Base-by-base conservation (phyloP, 2,113 vertebrate genomes). In the Vulpes ferrilata region DNA sequence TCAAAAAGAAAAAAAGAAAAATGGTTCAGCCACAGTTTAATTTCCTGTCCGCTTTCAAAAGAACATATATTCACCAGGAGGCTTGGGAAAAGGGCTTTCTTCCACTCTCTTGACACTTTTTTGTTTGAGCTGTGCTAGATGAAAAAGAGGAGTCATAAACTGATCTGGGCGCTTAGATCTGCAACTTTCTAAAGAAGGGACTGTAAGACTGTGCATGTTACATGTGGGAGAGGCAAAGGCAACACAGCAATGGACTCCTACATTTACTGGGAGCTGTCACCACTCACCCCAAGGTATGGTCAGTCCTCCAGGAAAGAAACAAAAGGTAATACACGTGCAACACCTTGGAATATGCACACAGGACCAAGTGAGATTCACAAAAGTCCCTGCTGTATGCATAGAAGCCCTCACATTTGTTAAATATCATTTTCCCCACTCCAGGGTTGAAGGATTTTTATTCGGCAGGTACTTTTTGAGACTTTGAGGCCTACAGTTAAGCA, bases 1-100 rank as follows among this genome's bases (percentile, higher is more conserved):
- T 84, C 32, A 71, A 90, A 76, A 79, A 78, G n/a, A 11, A 22
- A 85, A 92, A 67, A 79, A 60, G 27, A 15, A 64, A 82, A 90
- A 93, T 57, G 0, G 1, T 67, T 74, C 51, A 69, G 19, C 7
- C 64, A 53, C 9, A 71, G 16, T 69, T 93, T 67, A 80, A 74
- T 85, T 90, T 55, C 5, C 43, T 69, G 19, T 69, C n/a, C 35
- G 25, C 11, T 48, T 82, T 25, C 53, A 78, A 81, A 96, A 35
- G 17, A 74, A 64, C 11, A 38, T 25, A 74, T 62, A 48, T 62
- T 73, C 30, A 22, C 59, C 62, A 87, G 95, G 69, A 7, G 74
- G 32, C 57, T 86, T 69, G 15, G 71, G 62, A 76, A 90, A 65
- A 3, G 4, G 20, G 53, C 17, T 84, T 82, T 86, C 27, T 92